Conservation (phyloP, 2,888 invertebrate species). For the Euphydryas editha region DNA sequence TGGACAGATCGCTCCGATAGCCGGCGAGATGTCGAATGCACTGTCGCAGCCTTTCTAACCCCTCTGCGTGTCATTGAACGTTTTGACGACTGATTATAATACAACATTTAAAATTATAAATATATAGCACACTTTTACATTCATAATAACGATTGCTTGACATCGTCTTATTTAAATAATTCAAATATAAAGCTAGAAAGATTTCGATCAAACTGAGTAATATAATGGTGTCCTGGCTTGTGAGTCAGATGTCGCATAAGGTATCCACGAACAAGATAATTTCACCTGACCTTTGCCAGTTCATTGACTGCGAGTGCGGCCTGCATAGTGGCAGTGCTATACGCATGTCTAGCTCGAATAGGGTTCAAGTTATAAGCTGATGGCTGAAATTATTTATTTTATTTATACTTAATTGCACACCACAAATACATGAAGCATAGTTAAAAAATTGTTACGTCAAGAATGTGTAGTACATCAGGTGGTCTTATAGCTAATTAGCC, state of each 20-base stretch:
- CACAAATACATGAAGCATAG: no score
- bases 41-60: constrained; percentile 64
- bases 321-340: constrained; percentile 75
- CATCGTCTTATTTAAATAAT: constrained; percentile 10
- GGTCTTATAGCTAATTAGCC: no score
- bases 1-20: constrained; percentile 73
- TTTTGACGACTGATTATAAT: constrained; percentile 50
- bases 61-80: constrained; percentile 70
- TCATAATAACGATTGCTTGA: background rate
- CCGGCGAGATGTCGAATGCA: constrained; percentile 74
- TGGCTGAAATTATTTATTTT: no score
- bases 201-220: constrained; percentile 45
- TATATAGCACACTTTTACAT: background rate
- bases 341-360: constrained; percentile 71
- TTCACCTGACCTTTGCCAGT: constrained; percentile 82
- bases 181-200: constrained; percentile 6
- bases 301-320: constrained; percentile 81
- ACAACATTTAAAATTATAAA: constrained; percentile 23
- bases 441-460: no score
- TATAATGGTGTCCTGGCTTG: constrained; percentile 72
- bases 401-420: no score
- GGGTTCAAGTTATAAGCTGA: constrained; percentile 41
- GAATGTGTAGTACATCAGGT: no score
- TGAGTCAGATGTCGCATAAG: constrained; percentile 77
- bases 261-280: constrained; percentile 72